Percentiles rank a stretch among this genome's conserved stretches.
These are phyloP conservation scores for Drosophila asahinai DNA, from an alignment of 1,140 invertebrate species.

Conservation along the genomic window DNA sequence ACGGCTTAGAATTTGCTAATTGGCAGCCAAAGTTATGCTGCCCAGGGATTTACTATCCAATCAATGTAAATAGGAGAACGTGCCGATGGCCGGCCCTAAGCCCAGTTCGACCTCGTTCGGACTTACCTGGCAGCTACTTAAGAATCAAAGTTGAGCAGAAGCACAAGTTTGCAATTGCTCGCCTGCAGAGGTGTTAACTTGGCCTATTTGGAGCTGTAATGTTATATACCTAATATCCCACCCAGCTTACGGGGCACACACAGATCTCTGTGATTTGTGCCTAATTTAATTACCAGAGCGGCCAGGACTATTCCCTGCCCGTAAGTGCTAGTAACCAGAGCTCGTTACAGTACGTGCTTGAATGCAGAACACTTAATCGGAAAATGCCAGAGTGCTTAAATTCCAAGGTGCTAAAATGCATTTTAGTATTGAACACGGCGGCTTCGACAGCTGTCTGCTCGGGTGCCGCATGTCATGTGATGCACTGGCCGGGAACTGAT, in stretches of 20 bases:
- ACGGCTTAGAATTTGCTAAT: slow-evolving; percentile 45
- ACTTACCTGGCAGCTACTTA: neutral
- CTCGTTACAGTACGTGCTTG: slow-evolving; percentile 15
- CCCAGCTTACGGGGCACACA: neutral
- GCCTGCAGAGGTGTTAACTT: slow-evolving; percentile 12
- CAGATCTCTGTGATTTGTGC: slow-evolving; percentile 9
- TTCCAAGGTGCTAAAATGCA: slow-evolving; percentile 21
- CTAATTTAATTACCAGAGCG: slow-evolving; percentile 30
- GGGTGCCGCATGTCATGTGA: slow-evolving; percentile 21
- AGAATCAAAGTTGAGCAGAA: slow-evolving; percentile 1
- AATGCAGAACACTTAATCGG: slow-evolving; percentile 4
- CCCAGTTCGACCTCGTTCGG: slow-evolving; percentile 2
- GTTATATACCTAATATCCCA: neutral
- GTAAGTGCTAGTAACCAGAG: neutral
- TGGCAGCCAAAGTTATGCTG: slow-evolving; percentile 35
- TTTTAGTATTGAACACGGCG: slow-evolving; percentile 17
- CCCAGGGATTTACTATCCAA: slow-evolving; percentile 40
- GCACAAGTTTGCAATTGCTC: slow-evolving; percentile 15
- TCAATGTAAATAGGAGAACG: slow-evolving; percentile 51
- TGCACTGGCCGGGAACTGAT: slow-evolving; percentile 24
- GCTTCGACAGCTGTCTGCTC: slow-evolving; percentile 1
- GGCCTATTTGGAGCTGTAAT: slow-evolving; percentile 6
- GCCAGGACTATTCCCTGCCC: neutral
- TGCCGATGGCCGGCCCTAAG: slow-evolving; percentile 40
- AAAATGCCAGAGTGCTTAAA: slow-evolving; percentile 12